Evolutionary conservation across 1,140 invertebrate genomes (phyloP).

Genomic region (Nomia melanderi): DNA sequence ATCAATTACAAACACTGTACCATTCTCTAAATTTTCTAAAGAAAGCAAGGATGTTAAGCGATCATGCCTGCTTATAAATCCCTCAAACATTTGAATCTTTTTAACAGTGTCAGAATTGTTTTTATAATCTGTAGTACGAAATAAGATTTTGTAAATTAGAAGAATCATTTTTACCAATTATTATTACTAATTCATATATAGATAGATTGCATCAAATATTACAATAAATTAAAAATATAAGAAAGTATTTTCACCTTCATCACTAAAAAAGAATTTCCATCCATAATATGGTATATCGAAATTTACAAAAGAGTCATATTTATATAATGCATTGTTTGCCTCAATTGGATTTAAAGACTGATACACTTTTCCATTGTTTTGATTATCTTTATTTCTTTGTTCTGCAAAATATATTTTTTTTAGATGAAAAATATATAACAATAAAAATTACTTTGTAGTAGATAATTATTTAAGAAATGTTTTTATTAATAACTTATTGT

Average conservation of each 20-base stretch:
- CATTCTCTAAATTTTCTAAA: conserved; percentile 83
- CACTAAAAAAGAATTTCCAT: conserved; percentile 87
- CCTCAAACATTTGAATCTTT: conserved; percentile 82
- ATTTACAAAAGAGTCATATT: conserved; percentile 23
- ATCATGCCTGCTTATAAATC: conserved; percentile 80
- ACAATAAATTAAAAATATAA: conserved; percentile 12
- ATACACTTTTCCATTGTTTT: not conserved
- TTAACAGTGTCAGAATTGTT: conserved; percentile 76
- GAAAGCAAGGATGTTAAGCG: conserved; percentile 81
- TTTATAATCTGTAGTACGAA: conserved; percentile 80
- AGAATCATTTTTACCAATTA: conserved; percentile 6
- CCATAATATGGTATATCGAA: conserved; percentile 80
- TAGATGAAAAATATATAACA: not conserved
- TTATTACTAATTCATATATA: conserved; percentile 27
- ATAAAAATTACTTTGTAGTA: not conserved
- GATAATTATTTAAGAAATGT: not conserved
- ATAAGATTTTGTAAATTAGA: conserved; percentile 45
- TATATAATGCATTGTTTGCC: conserved; percentile 13
- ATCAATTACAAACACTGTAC: conserved; percentile 84
- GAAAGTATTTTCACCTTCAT: conserved; percentile 81
- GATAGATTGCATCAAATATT: not conserved
- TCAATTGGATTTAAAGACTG: conserved; percentile 15
- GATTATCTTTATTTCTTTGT: not conserved
- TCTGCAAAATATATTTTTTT: not conserved
- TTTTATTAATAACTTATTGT: not conserved